These are phyloP conservation scores for Nyctalus aviator DNA, from an alignment of 2,797 vertebrate genomes.

Conservation along the genomic window DNA sequence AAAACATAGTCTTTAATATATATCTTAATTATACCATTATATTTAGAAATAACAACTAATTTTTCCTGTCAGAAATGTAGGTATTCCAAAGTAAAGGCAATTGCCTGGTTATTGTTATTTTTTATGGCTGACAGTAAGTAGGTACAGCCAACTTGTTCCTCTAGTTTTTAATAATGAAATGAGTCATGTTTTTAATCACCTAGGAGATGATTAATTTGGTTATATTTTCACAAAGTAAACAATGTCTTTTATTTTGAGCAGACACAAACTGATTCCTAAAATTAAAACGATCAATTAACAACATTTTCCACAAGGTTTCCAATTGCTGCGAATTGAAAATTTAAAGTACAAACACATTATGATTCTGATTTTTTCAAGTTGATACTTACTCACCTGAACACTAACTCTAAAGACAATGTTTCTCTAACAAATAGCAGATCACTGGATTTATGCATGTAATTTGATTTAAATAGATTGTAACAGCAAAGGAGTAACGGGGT, in stretches of 20 bases:
- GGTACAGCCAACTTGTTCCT: background rate
- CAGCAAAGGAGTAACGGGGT: conserved; percentile 44
- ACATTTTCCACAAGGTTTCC: background rate
- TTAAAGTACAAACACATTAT: background rate
- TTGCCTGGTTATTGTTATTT: background rate
- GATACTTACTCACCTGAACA: conserved; percentile 70
- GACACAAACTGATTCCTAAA: conserved; percentile 26
- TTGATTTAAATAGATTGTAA: conserved; percentile 81
- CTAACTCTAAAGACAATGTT: conserved; percentile 60
- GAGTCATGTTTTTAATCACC: conserved; percentile 26
- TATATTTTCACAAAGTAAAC: background rate
- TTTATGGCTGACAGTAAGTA: background rate
- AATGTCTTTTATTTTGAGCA: background rate
- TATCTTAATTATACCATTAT: background rate
- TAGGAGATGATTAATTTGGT: background rate
- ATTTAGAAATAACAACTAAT: conserved; percentile 7
- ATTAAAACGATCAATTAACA: conserved; percentile 32
- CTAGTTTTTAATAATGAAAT: conserved; percentile 6
- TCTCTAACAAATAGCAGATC: conserved; percentile 78
- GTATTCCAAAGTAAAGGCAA: background rate
- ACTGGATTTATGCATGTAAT: conserved; percentile 81
- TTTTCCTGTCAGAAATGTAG: conserved; percentile 15
- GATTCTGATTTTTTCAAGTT: background rate
- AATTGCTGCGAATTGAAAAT: conserved; percentile 1
- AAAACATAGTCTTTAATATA: background rate